Base-by-base conservation (phyloP, 2,113 vertebrate species). In the Choloepus hoffmanni region DNA sequence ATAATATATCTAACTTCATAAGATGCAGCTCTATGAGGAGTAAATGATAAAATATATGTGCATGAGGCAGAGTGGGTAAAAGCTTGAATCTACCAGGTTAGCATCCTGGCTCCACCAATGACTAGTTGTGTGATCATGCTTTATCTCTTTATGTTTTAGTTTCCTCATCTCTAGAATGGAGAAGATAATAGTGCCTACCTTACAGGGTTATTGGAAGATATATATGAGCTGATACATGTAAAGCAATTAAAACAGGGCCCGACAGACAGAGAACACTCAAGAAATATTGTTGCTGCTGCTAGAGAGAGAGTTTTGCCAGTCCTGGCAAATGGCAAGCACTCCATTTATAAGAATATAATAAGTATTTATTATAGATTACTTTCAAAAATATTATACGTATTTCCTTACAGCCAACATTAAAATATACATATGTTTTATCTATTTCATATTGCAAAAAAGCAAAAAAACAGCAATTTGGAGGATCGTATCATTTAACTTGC, bases 351-450 rank as follows among this genome's bases (percentile, higher is more conserved):
- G 36, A 13, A 24, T 48, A 16, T 43, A 53, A 58, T 73, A 55
- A 63, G 28, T 33, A 63, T 16, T 85, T 65, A 40, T 43, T 53
- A 78, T 21, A 50, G 14, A 48, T 85, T 77, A 19, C n/a, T 77
- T 72, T 77, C 53, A 63, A 36, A 77, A 88, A 43, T 7, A 62
- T 7, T 67, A 2, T 65, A 78, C 13, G 43, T 67, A 78, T 78
- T 91, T 94, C 43, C 89, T 94, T 94, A 77, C 1, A 93, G 24
- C 19, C 53, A 74, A 83, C 62, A 89, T 68, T 90, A 91, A 85
- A 93, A 91, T 68, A 10, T 33, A 67, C 45, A 78, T 53, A 92
- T 85, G 73, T 16, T 91, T 91, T 73, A 87, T 89, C 84, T 72
- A 89, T 5, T 88, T 45, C 85, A n/a, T 2, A 82, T 21, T 93